phyloP scores from a whole-genome alignment of 2,888 invertebrate genomes.

The Drosophila longiperda region DNA sequence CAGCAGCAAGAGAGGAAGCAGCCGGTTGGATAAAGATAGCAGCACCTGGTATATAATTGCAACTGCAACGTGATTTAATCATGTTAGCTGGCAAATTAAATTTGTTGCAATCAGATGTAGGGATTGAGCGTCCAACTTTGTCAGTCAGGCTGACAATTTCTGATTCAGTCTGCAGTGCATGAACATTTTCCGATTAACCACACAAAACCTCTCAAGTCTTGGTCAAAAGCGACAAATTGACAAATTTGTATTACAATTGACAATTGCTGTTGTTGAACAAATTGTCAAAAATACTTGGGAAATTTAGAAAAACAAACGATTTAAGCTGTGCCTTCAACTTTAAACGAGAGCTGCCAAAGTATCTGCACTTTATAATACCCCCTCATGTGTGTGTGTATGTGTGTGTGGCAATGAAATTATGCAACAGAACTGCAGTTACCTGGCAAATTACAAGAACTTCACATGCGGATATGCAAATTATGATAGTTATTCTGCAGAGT shows the following conservation, averaged over 20 bases:
- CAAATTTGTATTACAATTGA: conserved; percentile 22
- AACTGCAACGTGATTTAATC: conserved; percentile 69
- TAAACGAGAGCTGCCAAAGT: not conserved
- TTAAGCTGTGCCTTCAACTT: conserved; percentile 1
- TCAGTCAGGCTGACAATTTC: conserved; percentile 23
- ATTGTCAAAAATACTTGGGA: conserved; percentile 32
- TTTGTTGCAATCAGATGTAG: conserved; percentile 63
- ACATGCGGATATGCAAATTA: conserved; percentile 58
- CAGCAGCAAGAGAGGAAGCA: not conserved
- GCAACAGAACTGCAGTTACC: conserved; percentile 20
- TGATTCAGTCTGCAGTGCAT: conserved; percentile 16
- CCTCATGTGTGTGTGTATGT: not conserved
- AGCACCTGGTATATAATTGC: conserved; percentile 57
- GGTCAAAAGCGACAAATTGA: not conserved
- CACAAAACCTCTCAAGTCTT: not conserved
- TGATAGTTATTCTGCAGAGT: conserved; percentile 37
- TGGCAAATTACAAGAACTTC: conserved; percentile 36
- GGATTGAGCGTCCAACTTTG: conserved; percentile 27
- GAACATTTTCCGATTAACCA: conserved; percentile 15
- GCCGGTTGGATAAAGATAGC: not conserved
- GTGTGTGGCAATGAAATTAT: conserved; percentile 7
- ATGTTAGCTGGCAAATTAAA: conserved; percentile 64
- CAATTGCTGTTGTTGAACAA: conserved; percentile 33
- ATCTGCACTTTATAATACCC: not conserved
- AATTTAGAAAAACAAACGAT: conserved; percentile 27